Conservation (phyloP, 2,113 vertebrate genomes). For the Steatornis caripensis region DNA sequence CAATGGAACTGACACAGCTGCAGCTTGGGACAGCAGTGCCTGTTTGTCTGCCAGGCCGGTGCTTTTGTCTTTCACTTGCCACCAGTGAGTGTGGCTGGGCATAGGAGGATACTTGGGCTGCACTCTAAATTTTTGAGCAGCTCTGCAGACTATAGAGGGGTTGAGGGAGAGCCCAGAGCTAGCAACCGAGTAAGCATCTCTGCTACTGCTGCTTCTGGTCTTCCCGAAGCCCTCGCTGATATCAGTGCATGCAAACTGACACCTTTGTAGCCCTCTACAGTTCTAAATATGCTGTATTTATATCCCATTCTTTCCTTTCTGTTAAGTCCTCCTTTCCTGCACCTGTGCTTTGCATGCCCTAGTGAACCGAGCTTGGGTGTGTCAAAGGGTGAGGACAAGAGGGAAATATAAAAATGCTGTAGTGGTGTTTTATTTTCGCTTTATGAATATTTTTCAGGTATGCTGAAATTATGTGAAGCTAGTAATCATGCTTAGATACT, state of each 20-base stretch:
- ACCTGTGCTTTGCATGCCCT: constrained; percentile 7
- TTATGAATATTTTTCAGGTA: background rate
- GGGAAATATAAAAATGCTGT: background rate
- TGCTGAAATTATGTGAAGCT: background rate
- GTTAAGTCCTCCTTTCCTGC: background rate
- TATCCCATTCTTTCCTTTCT: background rate
- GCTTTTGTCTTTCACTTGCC: background rate
- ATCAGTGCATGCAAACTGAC: constrained; percentile 2
- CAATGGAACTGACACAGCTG: background rate
- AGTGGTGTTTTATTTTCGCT: background rate
- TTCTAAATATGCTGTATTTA: background rate
- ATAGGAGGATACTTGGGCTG: background rate
- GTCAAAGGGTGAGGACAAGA: background rate
- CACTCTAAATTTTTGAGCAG: background rate
- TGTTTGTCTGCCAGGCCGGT: background rate
- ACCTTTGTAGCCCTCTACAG: background rate
- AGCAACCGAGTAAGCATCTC: background rate
- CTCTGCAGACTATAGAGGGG: background rate
- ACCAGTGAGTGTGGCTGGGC: background rate
- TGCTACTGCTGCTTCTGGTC: background rate
- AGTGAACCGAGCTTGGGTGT: constrained; percentile 1
- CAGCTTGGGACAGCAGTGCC: background rate
- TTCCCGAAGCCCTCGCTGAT: background rate
- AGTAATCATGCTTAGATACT: background rate
- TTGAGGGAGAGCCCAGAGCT: background rate